phyloP scores from a whole-genome alignment of 2,888 invertebrate genomes.

The Omphaloscelis lunosa region DNA sequence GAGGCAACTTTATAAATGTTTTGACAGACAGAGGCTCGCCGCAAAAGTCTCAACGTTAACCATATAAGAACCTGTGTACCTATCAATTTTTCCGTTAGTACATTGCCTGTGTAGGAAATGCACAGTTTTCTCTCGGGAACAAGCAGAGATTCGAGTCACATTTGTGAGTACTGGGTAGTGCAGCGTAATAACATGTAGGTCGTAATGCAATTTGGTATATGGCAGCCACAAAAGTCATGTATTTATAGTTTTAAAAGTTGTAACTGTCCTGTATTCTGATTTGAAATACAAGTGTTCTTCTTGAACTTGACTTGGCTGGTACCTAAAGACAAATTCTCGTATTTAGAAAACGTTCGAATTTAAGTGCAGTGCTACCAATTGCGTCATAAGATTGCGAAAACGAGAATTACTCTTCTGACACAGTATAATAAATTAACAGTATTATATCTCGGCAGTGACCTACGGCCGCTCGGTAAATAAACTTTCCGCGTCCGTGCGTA shows the following conservation, averaged over 20 bases:
- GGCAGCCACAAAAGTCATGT: slow-evolving; percentile 48
- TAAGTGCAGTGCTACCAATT: too few species aligned
- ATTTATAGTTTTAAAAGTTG: slow-evolving; percentile 39
- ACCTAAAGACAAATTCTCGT: too few species aligned
- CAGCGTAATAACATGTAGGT: slow-evolving; percentile 49
- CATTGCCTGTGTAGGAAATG: slow-evolving; percentile 53
- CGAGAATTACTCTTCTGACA: too few species aligned
- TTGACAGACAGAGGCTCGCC: too few species aligned
- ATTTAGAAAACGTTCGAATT: too few species aligned
- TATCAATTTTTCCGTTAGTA: slow-evolving; percentile 17
- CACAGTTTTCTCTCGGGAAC: slow-evolving; percentile 48
- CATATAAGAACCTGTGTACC: not conserved
- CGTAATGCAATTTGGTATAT: slow-evolving; percentile 53
- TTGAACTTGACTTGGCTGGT: not conserved
- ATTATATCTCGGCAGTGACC: too few species aligned
- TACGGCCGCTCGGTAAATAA: too few species aligned
- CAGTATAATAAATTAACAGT: too few species aligned
- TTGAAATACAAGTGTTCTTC: not conserved
- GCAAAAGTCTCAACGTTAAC: not conserved
- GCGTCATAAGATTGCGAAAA: too few species aligned
- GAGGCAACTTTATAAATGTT: too few species aligned
- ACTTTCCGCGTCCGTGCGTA: too few species aligned
- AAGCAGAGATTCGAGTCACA: slow-evolving; percentile 57
- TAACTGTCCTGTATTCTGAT: slow-evolving; percentile 2
- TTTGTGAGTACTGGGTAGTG: slow-evolving; percentile 51